These are phyloP conservation scores for Thereva nobilitata DNA, from an alignment of 2,888 invertebrate genomes.

Conservation along the genomic window DNA sequence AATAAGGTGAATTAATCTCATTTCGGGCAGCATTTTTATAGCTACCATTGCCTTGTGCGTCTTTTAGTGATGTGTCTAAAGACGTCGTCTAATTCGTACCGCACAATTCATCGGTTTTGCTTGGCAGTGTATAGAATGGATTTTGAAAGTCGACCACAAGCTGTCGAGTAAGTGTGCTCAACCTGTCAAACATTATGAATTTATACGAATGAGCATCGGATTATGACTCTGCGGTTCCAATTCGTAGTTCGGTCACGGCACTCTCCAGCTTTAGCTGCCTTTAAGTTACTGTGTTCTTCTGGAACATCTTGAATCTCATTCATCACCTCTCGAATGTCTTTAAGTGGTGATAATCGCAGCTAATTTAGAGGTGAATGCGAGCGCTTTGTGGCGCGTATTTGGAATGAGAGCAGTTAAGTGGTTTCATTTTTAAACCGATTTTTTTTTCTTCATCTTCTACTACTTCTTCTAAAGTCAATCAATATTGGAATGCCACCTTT, in stretches of 20 bases:
- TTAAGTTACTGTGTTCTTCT: constrained; percentile 17
- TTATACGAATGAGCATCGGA: constrained; percentile 8
- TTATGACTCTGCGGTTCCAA: constrained; percentile 13
- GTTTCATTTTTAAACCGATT: background rate
- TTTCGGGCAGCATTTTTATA: constrained; percentile 18
- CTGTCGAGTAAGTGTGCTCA: constrained; percentile 1
- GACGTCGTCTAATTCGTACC: background rate
- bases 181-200: constrained; percentile 24
- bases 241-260: background rate
- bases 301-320: constrained; percentile 2
- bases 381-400: constrained; percentile 5
- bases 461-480: too few species aligned
- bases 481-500: too few species aligned
- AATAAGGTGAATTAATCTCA: constrained; percentile 30
- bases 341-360: constrained; percentile 3
- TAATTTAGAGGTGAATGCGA: constrained; percentile 6
- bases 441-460: too few species aligned
- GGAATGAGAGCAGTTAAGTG: constrained; percentile 15
- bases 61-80: background rate
- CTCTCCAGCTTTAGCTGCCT: background rate
- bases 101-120: too few species aligned
- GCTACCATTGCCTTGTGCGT: background rate
- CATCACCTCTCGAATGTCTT: constrained; percentile 8
- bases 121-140: too few species aligned
- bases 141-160: constrained; percentile 19